A percentile compares a stretch with the other conserved stretches of the same genome.
Conservation (phyloP, 2,797 vertebrate species). For the Girardinus metallicus region DNA sequence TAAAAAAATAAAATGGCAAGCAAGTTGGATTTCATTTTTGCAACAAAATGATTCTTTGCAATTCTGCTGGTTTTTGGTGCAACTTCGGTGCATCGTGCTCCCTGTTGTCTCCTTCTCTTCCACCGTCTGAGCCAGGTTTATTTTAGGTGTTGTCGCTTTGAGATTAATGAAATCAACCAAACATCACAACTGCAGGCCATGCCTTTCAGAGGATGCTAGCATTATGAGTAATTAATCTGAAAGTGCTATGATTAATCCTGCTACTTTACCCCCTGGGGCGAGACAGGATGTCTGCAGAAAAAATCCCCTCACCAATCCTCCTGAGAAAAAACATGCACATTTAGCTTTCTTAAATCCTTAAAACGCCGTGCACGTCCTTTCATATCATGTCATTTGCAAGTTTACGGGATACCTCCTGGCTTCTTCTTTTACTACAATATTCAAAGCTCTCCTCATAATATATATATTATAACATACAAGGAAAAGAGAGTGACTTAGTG, state of each 20-base stretch:
- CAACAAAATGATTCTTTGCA: constrained; percentile 10
- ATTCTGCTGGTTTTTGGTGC: constrained; percentile 9
- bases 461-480: constrained; percentile 17
- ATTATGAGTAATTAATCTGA: constrained; percentile 88
- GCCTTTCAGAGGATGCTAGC: constrained; percentile 81
- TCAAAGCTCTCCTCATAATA: constrained; percentile 1
- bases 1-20: neutral
- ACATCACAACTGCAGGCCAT: constrained; percentile 84
- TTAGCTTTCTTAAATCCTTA: constrained; percentile 67
- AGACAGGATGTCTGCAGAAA: constrained; percentile 73
- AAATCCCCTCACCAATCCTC: constrained; percentile 72
- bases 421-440: constrained; percentile 29
- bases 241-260: constrained; percentile 86
- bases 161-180: constrained; percentile 85
- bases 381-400: constrained; percentile 56
- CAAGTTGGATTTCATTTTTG: neutral
- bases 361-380: constrained; percentile 54
- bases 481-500: constrained; percentile 52
- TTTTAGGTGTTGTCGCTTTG: constrained; percentile 83
- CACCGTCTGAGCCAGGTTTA: constrained; percentile 65
- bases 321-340: constrained; percentile 72
- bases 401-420: constrained; percentile 26
- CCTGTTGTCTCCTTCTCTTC: constrained; percentile 33
- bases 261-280: constrained; percentile 77
- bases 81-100: constrained; percentile 21